A percentile compares a stretch with the other conserved stretches of the same genome.
Conservation (phyloP, 2,113 vertebrate genomes). For the Hymenochirus boettgeri region DNA sequence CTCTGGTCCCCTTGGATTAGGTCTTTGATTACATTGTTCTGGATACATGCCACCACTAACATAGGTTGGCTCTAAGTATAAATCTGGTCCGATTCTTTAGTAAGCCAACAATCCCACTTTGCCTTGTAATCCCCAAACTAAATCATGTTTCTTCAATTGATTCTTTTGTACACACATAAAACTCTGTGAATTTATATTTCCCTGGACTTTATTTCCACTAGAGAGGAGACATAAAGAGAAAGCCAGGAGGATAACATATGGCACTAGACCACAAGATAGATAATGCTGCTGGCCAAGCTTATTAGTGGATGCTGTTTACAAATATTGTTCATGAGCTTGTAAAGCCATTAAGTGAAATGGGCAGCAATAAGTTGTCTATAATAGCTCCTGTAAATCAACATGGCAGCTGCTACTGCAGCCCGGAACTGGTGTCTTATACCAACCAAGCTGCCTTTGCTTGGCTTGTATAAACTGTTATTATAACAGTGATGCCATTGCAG, state of each 20-base stretch:
- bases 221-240: slow-evolving; percentile 5
- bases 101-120: too few species aligned
- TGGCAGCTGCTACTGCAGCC: slow-evolving; percentile 28
- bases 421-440: slow-evolving; percentile 4
- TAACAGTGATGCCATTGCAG: slow-evolving; percentile 27
- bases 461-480: slow-evolving; percentile 29
- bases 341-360: slow-evolving; percentile 41
- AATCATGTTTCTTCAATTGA: too few species aligned
- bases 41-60: too few species aligned
- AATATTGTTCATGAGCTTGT: slow-evolving; percentile 43
- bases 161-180: slow-evolving; percentile 7
- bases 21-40: too few species aligned
- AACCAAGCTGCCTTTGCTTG: slow-evolving; percentile 12
- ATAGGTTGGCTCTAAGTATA: too few species aligned
- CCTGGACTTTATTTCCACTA: slow-evolving; percentile 16
- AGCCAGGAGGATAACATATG: slow-evolving; percentile 40
- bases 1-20: too few species aligned
- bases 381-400: slow-evolving; percentile 40
- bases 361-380: slow-evolving; percentile 37
- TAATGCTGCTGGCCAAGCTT: slow-evolving; percentile 29
- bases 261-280: slow-evolving; percentile 29
- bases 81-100: too few species aligned
- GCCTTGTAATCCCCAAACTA: too few species aligned
- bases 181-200: slow-evolving; percentile 9
- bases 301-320: slow-evolving; percentile 41